Evolutionary conservation across 2,888 invertebrate genomes (phyloP), one percentile per base, ranked within the genome.

Genomic region (Troides helena): DNA sequence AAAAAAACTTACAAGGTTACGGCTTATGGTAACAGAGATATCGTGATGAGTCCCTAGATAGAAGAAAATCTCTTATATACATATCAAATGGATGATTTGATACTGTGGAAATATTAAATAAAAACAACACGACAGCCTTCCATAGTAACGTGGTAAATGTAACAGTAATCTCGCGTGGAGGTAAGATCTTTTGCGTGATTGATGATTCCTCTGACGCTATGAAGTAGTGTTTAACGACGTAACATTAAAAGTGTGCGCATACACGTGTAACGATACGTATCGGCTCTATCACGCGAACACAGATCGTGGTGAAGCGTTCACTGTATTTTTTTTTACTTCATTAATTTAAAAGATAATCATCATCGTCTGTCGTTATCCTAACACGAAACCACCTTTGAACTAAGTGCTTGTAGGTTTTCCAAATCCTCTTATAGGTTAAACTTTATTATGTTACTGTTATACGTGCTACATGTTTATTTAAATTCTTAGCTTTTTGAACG

Each of bases 81-180:
- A 50, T 50, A 18, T 50, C 50, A 14, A 18, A 50, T 18, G 50
- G 18, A 1, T 50, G 18, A 25, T 25, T 46, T n/a, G 43, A 62
- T 50, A 36, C 14, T 57, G 30, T 30, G 25, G n/a, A n/a, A 23
- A 43, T 25, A 5, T 39, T 64, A 56, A 61, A 21, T 39, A 65
- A 43, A 61, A 65, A 56, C 25, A 46, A 50, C 65, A 57, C n/a
- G 62, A 50, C 10, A 36, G 8, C 30, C 39, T 21, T 30, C 21
- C 36, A 43, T 46, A 21, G 58, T 50, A 30, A 62, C 61, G n/a
- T 23, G 30, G 25, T 61, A 25, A 56, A 60, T 56, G 56, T 60
- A 62, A 56, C 64, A 69, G 60, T 69, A 69, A 69, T 65, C 61
- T 56, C 30, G 21, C 62, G 3, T 23, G 18, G 63, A 68, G 64